Conservation (phyloP, 2,113 vertebrate species). For the Laterallus jamaicensis region DNA sequence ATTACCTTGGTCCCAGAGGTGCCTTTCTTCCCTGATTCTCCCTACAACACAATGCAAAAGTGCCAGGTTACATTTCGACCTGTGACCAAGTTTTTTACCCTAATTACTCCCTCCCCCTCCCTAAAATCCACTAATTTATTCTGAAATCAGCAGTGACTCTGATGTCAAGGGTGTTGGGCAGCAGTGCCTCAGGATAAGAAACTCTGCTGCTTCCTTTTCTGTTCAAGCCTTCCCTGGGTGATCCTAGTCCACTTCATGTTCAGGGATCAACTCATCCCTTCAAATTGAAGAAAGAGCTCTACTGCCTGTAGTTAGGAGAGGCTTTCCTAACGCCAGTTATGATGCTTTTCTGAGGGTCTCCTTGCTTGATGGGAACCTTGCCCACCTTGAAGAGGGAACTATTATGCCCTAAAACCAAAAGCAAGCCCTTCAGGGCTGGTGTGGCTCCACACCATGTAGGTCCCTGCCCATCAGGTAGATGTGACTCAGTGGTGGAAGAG, state of each 20-base stretch:
- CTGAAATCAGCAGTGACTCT: not conserved
- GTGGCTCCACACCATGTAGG: too few species aligned
- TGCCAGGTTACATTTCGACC: not conserved
- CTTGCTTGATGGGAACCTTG: not conserved
- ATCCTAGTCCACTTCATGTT: not conserved
- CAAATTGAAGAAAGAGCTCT: not conserved
- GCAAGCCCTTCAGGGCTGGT: not conserved
- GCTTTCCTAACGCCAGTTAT: not conserved
- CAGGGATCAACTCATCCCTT: not conserved
- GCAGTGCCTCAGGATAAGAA: not conserved
- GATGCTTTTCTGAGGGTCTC: not conserved
- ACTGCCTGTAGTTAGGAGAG: too few species aligned
- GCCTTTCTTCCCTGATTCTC: slow-evolving; percentile 72
- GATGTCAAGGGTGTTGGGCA: not conserved
- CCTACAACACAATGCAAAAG: slow-evolving; percentile 44
- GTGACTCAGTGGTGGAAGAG: rapidly evolving
- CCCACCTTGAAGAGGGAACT: not conserved
- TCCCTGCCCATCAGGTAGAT: rapidly evolving
- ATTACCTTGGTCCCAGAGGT: slow-evolving; percentile 71
- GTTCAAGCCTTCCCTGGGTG: not conserved
- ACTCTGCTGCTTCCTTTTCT: not conserved
- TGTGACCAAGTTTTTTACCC: not conserved
- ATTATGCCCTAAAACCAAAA: not conserved
- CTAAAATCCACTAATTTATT: not conserved
- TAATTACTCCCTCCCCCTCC: not conserved